These are phyloP conservation scores for Schizaphis graminum DNA, from an alignment of 2,888 invertebrate genomes.

Conservation along the genomic window DNA sequence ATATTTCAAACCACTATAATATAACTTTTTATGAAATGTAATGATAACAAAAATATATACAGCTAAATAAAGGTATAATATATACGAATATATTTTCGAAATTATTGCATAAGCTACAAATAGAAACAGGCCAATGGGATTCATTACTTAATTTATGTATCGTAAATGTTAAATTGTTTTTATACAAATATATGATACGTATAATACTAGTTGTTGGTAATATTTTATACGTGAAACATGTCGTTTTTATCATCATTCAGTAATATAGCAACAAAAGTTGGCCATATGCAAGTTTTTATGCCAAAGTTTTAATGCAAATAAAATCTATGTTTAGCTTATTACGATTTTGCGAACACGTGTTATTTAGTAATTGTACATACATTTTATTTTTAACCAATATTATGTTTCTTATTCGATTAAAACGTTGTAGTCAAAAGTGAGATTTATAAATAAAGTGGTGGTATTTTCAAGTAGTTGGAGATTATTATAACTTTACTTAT, in stretches of 20 bases:
- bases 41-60: not conserved
- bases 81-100: not conserved
- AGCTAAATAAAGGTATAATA: not conserved
- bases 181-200: not conserved
- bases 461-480: not conserved
- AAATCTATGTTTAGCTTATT: not conserved
- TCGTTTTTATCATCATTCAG: not conserved
- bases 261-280: not conserved
- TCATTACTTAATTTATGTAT: not conserved
- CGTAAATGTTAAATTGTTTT: not conserved
- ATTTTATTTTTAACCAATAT: constrained; percentile 17
- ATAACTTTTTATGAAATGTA: not conserved
- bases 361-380: not conserved
- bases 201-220: not conserved
- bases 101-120: not conserved
- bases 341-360: not conserved
- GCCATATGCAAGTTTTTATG: constrained; percentile 15
- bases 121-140: not conserved
- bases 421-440: not conserved
- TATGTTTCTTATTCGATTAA: constrained; percentile 14
- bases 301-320: not conserved
- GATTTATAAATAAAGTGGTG: not conserved
- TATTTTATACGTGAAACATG: not conserved
- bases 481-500: not conserved
- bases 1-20: not conserved